Conservation (phyloP, 2,797 vertebrate genomes). For the Petrocephalus schoutedeni region DNA sequence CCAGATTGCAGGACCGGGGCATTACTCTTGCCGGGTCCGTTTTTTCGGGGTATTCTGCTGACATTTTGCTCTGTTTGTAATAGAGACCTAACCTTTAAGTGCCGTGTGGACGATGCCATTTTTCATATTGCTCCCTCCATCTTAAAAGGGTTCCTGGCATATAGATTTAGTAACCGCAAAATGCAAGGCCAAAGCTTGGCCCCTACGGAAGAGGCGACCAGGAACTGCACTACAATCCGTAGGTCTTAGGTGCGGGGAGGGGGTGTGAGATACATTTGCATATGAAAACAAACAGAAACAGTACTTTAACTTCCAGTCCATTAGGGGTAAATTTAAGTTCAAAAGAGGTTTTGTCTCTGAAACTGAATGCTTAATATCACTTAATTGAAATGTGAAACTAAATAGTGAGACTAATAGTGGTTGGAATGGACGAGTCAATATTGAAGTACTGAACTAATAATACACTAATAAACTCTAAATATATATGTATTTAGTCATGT, state of each 20-base stretch:
- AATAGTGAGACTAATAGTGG: background rate
- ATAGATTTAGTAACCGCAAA: slow-evolving; percentile 27
- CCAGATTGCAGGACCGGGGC: slow-evolving; percentile 59
- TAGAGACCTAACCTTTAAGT: slow-evolving; percentile 89
- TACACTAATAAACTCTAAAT: background rate
- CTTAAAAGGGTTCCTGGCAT: slow-evolving; percentile 50
- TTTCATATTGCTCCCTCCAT: slow-evolving; percentile 79
- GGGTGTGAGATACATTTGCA: background rate
- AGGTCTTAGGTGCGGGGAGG: background rate
- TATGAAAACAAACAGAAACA: background rate
- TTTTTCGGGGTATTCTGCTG: slow-evolving; percentile 64
- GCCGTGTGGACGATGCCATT: slow-evolving; percentile 70
- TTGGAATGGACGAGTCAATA: slow-evolving; percentile 10
- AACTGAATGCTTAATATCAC: background rate
- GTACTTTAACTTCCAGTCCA: background rate
- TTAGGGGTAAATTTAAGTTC: background rate
- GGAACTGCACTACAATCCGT: background rate
- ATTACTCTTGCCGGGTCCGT: slow-evolving; percentile 70
- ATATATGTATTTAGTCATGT: background rate
- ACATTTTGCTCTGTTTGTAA: slow-evolving; percentile 74
- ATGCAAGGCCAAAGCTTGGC: background rate
- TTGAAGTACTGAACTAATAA: background rate
- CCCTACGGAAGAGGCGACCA: background rate
- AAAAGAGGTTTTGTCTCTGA: background rate
- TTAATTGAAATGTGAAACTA: slow-evolving; percentile 16